phyloP scores from a whole-genome alignment of 2,888 invertebrate species.

The Drosophila borborema region DNA sequence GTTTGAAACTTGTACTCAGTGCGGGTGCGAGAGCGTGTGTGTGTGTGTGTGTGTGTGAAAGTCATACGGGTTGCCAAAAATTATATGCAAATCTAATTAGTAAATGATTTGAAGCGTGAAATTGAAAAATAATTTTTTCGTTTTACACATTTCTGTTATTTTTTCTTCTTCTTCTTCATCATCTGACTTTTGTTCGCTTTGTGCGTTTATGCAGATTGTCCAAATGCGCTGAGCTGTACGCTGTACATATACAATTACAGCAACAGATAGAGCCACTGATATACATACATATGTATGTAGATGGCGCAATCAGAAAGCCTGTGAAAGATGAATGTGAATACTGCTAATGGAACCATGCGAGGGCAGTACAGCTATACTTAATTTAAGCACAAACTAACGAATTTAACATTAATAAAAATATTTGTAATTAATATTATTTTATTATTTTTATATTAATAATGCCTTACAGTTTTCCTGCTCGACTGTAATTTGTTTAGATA shows the following conservation, averaged over 20 bases:
- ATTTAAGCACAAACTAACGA: conserved; percentile 45
- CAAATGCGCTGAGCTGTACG: conserved; percentile 69
- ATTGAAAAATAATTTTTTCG: conserved; percentile 80
- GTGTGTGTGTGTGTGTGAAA: neutral
- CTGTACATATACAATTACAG: conserved; percentile 37
- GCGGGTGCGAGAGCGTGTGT: neutral
- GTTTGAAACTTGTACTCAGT: conserved; percentile 43
- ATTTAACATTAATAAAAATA: too few relatives aligned
- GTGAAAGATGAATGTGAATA: conserved; percentile 19
- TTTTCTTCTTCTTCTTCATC: neutral
- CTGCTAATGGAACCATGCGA: conserved; percentile 22
- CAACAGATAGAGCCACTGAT: conserved; percentile 19
- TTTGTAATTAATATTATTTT: too few relatives aligned
- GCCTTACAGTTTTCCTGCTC: too few relatives aligned
- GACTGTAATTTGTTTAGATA: too few relatives aligned
- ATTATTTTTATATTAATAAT: too few relatives aligned
- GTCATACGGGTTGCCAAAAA: conserved; percentile 64
- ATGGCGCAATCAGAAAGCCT: conserved; percentile 8
- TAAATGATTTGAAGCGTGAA: conserved; percentile 83
- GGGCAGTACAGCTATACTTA: conserved; percentile 38
- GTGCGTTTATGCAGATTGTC: conserved; percentile 68
- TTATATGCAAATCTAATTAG: conserved; percentile 84
- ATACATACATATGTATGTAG: conserved; percentile 9
- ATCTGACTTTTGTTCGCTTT: conserved; percentile 7
- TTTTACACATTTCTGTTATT: conserved; percentile 20